These are phyloP conservation scores for Trichonephila clavata DNA, from an alignment of 1,140 invertebrate species.

Conservation along the genomic window DNA sequence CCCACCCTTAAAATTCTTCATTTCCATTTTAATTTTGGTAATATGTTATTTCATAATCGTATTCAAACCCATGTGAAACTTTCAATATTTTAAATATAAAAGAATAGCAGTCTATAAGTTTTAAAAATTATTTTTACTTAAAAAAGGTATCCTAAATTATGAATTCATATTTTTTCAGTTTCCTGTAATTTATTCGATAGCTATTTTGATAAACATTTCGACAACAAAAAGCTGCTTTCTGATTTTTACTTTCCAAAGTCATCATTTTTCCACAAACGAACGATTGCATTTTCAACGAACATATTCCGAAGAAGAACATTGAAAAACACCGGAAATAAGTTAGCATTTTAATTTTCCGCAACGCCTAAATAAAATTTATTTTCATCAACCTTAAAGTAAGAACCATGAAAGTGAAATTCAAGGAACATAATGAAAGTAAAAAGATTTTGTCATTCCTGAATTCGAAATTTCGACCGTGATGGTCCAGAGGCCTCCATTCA, in stretches of 20 bases:
- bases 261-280: not conserved
- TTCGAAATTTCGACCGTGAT: not conserved
- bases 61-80: too few species aligned
- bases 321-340: not conserved
- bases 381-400: not conserved
- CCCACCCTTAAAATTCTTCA: too few species aligned
- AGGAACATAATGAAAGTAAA: not conserved
- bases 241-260: not conserved
- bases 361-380: not conserved
- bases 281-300: not conserved
- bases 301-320: not conserved
- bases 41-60: too few species aligned
- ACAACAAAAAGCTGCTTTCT: too few species aligned
- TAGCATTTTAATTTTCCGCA: not conserved
- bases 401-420: not conserved
- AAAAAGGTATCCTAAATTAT: too few species aligned
- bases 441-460: not conserved
- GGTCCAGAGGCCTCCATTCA: not conserved
- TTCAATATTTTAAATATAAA: too few species aligned
- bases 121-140: too few species aligned
- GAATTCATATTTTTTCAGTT: too few species aligned
- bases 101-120: too few species aligned
- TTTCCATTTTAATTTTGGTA: too few species aligned
- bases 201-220: too few species aligned
- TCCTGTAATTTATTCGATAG: too few species aligned